A percentile compares a stretch with the other conserved stretches of the same genome.
Conservation (phyloP, 2,888 invertebrate genomes). For the Drosophila diplacantha region DNA sequence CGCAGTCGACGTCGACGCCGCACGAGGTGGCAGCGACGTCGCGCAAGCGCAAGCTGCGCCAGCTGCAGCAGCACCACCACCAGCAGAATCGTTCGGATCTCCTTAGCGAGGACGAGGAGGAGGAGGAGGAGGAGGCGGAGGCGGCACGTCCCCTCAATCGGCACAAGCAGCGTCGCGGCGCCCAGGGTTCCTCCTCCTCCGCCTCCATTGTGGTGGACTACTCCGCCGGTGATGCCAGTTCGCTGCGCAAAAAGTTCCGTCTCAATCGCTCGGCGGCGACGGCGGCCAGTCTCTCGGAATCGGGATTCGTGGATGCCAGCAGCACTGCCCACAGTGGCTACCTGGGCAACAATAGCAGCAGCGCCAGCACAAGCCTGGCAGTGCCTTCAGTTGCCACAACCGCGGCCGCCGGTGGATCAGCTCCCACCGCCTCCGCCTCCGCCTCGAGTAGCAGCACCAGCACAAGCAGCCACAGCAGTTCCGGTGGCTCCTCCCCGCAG, state of each 20-base stretch:
- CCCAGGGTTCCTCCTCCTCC: conserved; percentile 23
- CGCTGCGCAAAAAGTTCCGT: conserved; percentile 77
- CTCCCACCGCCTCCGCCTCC: neutral
- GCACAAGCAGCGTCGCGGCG: conserved; percentile 70
- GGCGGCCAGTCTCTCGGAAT: conserved; percentile 62
- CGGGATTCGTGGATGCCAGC: conserved; percentile 77
- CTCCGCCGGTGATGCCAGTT: conserved; percentile 55
- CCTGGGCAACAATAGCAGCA: conserved; percentile 53
- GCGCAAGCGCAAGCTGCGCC: conserved; percentile 58
- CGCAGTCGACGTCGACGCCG: conserved; percentile 71
- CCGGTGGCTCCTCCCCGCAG: conserved; percentile 74
- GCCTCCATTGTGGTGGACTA: conserved; percentile 42
- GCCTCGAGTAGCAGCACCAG: conserved; percentile 18
- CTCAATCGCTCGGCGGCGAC: conserved; percentile 49
- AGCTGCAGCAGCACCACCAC: conserved; percentile 30
- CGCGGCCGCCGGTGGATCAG: neutral
- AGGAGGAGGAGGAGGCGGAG: conserved; percentile 50
- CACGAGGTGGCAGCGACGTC: conserved; percentile 45
- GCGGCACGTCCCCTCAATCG: conserved; percentile 41
- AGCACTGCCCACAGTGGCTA: conserved; percentile 58
- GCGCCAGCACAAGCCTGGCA: conserved; percentile 15
- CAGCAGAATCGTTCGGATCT: conserved; percentile 31
- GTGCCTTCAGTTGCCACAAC: neutral
- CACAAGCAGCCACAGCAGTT: conserved; percentile 40
- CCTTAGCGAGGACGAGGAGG: conserved; percentile 67